Conservation (phyloP, 1,140 invertebrate genomes). For the Trachymyrmex septentrionalis region DNA sequence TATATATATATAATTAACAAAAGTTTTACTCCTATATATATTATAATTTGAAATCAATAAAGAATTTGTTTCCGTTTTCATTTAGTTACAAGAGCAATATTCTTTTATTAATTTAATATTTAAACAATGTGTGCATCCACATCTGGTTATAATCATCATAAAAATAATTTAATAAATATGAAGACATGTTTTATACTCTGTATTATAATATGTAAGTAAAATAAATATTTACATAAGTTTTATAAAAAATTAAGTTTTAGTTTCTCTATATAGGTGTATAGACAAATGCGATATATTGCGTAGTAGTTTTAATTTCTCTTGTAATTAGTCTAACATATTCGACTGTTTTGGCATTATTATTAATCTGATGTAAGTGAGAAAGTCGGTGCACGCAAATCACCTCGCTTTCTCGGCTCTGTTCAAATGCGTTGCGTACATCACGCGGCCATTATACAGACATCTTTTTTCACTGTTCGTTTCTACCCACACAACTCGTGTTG, state of each 20-base stretch:
- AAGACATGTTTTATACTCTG: background rate
- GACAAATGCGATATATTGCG: background rate
- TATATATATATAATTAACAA: background rate
- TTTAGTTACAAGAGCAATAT: background rate
- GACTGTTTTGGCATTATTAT: slow-evolving; percentile 37
- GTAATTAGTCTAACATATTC: slow-evolving; percentile 48
- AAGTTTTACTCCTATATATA: background rate
- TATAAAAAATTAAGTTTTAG: background rate
- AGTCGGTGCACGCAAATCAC: slow-evolving; percentile 41
- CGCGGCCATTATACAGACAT: slow-evolving; percentile 14
- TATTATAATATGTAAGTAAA: background rate
- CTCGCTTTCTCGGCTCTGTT: slow-evolving; percentile 29
- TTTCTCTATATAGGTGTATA: background rate
- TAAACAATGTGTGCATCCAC: background rate
- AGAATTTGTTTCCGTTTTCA: background rate
- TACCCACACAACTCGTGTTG: slow-evolving; percentile 59
- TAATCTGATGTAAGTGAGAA: slow-evolving; percentile 63
- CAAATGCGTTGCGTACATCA: background rate
- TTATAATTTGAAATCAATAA: background rate
- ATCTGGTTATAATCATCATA: background rate
- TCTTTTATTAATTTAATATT: background rate
- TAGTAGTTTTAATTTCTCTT: slow-evolving; percentile 16
- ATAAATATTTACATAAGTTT: background rate
- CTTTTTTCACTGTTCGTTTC: background rate
- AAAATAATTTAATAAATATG: background rate